phyloP scores from a whole-genome alignment of 1,140 invertebrate genomes.

The Drosophila burlai region DNA sequence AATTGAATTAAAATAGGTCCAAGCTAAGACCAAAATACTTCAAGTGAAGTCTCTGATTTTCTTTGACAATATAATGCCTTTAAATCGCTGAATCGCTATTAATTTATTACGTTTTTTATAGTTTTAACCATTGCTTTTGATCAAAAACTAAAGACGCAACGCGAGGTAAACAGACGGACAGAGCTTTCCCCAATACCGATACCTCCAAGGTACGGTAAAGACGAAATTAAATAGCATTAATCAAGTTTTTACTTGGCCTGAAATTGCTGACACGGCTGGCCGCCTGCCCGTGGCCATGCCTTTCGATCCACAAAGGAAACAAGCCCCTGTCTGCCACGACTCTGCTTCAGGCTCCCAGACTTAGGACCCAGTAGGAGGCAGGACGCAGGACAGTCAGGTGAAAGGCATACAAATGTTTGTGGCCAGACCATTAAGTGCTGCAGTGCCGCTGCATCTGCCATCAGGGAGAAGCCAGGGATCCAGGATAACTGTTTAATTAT shows the following conservation, averaged over 20 bases:
- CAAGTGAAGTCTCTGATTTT: no score
- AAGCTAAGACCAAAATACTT: no score
- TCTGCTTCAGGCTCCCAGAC: neutral
- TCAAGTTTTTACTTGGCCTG: slow-evolving; percentile 42
- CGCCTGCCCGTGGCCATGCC: slow-evolving; percentile 20
- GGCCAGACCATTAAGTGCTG: slow-evolving; percentile 62
- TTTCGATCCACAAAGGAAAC: slow-evolving; percentile 25
- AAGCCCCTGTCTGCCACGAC: slow-evolving; percentile 2
- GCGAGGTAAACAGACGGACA: no score
- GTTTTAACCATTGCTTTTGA: no score
- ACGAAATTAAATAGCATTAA: slow-evolving; percentile 62
- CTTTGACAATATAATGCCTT: no score
- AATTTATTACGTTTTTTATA: no score
- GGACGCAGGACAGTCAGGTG: slow-evolving; percentile 32
- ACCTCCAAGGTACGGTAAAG: neutral
- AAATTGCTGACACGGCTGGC: slow-evolving; percentile 27
- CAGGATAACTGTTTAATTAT: slow-evolving; percentile 48
- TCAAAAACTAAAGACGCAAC: no score
- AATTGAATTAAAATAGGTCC: no score
- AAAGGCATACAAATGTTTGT: slow-evolving; percentile 43
- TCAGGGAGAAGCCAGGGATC: neutral
- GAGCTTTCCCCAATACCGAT: neutral
- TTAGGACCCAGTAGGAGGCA: neutral
- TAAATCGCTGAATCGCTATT: no score
- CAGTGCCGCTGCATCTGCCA: slow-evolving; percentile 15